phyloP scores from a whole-genome alignment of 2,888 invertebrate genomes.

The Aporophyla nigra region DNA sequence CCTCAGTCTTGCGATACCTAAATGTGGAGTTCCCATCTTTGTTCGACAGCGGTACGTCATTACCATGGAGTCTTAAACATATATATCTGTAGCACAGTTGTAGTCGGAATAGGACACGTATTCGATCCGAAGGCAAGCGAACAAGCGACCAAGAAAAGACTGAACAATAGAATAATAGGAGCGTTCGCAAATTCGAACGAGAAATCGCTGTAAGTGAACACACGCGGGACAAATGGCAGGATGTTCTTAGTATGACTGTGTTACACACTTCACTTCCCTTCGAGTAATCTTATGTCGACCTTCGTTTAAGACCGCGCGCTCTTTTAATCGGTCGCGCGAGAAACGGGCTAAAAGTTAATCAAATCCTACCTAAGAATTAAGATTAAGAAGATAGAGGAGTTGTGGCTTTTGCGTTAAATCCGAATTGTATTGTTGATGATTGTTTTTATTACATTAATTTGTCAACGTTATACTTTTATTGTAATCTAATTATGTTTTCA shows the following conservation, averaged over 20 bases:
- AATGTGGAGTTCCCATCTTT: background rate
- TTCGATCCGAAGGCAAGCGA: background rate
- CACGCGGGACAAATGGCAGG: background rate
- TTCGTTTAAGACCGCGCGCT: too few species aligned
- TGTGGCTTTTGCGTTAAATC: conserved; percentile 9
- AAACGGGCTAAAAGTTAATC: background rate
- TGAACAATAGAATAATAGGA: conserved; percentile 11
- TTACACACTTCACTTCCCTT: background rate
- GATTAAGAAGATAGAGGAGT: background rate
- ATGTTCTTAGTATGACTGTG: background rate
- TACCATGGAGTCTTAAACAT: background rate
- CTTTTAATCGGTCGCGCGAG: background rate
- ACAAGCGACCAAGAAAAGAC: conserved; percentile 18
- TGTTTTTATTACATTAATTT: conserved; percentile 24
- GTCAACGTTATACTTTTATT: conserved; percentile 16
- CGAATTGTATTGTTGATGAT: conserved; percentile 12
- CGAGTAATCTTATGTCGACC: background rate
- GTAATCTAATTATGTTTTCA: conserved; percentile 14
- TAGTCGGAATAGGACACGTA: conserved; percentile 3
- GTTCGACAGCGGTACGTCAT: background rate
- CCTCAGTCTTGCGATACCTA: background rate
- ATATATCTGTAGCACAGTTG: background rate
- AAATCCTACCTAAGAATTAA: background rate
- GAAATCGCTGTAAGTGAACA: too few species aligned
- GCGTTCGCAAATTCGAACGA: background rate